phyloP scores from a whole-genome alignment of 2,113 vertebrate species.

The Vombatus ursinus region DNA sequence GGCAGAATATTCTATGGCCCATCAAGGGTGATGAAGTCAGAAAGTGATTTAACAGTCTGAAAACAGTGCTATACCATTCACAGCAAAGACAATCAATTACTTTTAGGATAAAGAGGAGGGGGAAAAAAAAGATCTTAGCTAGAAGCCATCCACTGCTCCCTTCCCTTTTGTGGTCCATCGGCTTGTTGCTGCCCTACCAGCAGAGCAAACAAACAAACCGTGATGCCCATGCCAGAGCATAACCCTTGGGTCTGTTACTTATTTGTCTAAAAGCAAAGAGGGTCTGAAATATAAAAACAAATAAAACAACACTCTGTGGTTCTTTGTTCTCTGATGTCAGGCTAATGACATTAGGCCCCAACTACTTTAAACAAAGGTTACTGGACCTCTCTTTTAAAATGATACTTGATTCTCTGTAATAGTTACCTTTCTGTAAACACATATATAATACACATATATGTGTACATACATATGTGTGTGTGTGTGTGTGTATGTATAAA shows the following conservation, averaged over 20 bases:
- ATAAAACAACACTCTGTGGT: slow-evolving; percentile 43
- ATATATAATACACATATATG: neutral
- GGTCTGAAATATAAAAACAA: slow-evolving; percentile 63
- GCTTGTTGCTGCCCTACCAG: neutral
- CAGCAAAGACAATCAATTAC: neutral
- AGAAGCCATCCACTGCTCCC: neutral
- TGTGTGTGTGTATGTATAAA: neutral
- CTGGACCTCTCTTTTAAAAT: slow-evolving; percentile 25
- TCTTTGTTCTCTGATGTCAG: slow-evolving; percentile 53
- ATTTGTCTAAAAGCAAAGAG: slow-evolving; percentile 53
- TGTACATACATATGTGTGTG: neutral
- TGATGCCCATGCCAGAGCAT: slow-evolving; percentile 14
- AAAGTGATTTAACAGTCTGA: neutral
- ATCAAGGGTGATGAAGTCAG: neutral
- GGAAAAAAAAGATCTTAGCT: neutral
- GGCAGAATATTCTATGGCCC: neutral
- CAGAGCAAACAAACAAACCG: slow-evolving; percentile 51
- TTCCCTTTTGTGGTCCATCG: neutral
- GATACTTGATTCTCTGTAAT: slow-evolving; percentile 4
- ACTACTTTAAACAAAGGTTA: slow-evolving; percentile 63
- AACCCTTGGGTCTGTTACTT: slow-evolving; percentile 63
- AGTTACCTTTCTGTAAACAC: neutral
- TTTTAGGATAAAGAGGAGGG: neutral
- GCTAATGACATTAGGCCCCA: slow-evolving; percentile 34
- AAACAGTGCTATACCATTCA: neutral